Evolutionary conservation across 1,140 invertebrate genomes (phyloP).

Genomic region (Stenopsyche tienmushanensis): DNA sequence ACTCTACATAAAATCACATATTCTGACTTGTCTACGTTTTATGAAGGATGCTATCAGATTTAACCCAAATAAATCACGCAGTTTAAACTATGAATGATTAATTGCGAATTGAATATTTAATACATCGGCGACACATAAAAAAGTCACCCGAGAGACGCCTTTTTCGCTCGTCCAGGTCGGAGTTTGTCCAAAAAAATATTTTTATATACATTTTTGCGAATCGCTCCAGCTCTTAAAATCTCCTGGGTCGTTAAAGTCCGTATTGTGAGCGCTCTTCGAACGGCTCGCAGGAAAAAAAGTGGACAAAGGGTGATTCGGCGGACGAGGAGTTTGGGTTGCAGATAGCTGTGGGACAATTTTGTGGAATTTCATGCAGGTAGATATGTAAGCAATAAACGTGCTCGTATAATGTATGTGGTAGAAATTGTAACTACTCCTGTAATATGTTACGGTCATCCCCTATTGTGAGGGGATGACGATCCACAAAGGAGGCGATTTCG

Average conservation of each 20-base stretch:
- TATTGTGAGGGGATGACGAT: neutral
- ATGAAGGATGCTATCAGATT: too few species aligned
- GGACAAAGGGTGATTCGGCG: conserved; percentile 7
- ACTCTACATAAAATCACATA: too few species aligned
- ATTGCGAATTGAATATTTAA: too few species aligned
- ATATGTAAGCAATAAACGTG: conserved; percentile 3
- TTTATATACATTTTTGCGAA: conserved; percentile 10
- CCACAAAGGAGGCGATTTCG: neutral
- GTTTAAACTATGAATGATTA: too few species aligned
- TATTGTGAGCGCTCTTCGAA: conserved; percentile 29
- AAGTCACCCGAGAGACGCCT: neutral
- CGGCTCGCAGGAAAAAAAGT: conserved; percentile 6
- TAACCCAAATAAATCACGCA: too few species aligned
- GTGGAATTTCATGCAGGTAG: conserved; percentile 29
- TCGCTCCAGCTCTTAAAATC: conserved; percentile 12
- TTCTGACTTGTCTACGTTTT: too few species aligned
- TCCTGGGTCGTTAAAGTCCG: conserved; percentile 31
- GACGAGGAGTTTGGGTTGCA: neutral
- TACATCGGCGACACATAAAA: neutral
- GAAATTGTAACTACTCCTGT: conserved; percentile 18
- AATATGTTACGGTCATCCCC: neutral
- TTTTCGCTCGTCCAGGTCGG: too few species aligned
- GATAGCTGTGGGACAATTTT: conserved; percentile 24
- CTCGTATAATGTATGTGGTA: neutral
- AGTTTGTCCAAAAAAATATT: neutral